These are phyloP conservation scores for Microplitis demolitor DNA, from an alignment of 1,140 invertebrate species.

Conservation along the genomic window DNA sequence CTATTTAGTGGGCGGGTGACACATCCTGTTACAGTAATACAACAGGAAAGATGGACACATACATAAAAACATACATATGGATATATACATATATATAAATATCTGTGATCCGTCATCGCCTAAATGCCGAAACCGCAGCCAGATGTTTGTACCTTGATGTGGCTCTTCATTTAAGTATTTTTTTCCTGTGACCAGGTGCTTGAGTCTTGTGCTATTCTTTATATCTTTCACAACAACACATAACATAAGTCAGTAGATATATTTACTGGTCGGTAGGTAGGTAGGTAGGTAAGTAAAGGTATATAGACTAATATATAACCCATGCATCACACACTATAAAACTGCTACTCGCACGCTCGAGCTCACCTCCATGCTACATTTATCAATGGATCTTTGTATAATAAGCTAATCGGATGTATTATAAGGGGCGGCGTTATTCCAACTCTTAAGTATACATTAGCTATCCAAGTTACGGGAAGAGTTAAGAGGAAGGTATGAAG, in stretches of 20 bases:
- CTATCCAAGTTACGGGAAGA: not conserved
- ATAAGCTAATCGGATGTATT: slow-evolving; percentile 48
- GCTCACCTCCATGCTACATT: slow-evolving; percentile 35
- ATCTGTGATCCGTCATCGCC: slow-evolving; percentile 31
- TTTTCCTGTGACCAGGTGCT: slow-evolving; percentile 28
- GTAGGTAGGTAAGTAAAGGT: not conserved
- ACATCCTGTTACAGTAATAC: slow-evolving; percentile 14
- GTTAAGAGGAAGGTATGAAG: slow-evolving; percentile 18
- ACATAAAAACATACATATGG: not conserved
- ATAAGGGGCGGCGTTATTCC: slow-evolving; percentile 21
- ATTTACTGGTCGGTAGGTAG: not conserved
- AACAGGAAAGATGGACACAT: slow-evolving; percentile 11
- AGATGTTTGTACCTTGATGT: slow-evolving; percentile 29
- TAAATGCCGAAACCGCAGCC: slow-evolving; percentile 36
- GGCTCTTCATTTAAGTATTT: slow-evolving; percentile 27
- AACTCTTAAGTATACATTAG: slow-evolving; percentile 15
- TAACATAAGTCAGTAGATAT: not conserved
- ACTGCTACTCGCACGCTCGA: not conserved
- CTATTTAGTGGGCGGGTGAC: not conserved
- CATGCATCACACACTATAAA: not conserved
- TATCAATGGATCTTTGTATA: slow-evolving; percentile 49
- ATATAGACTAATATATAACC: not conserved
- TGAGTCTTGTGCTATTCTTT: not conserved
- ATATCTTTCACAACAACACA: not conserved
- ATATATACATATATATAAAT: no score